A percentile compares a stretch with the other conserved stretches of the same genome.
Evolutionary conservation across 2,113 vertebrate species (phyloP).

Genomic region (Otolemur garnettii): DNA sequence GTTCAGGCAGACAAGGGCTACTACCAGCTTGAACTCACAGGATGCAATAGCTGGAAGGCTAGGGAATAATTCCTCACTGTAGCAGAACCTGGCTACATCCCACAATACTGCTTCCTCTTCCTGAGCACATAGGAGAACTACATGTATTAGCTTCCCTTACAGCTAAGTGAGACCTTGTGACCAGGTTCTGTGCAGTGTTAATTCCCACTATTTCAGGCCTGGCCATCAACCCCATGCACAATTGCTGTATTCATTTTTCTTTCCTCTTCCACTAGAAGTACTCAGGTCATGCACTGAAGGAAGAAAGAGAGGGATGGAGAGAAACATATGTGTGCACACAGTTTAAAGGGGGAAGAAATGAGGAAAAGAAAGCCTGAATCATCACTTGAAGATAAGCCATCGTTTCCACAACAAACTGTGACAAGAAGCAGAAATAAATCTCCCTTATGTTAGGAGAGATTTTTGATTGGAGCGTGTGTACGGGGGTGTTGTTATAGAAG

Average conservation of each 20-base stretch:
- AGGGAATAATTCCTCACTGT: not conserved
- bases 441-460: not conserved
- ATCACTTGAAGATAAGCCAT: not conserved
- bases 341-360: not conserved
- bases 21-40: too few relatives aligned
- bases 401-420: not conserved
- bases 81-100: not conserved
- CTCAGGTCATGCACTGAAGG: not conserved
- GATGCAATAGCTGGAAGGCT: too few relatives aligned
- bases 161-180: not conserved
- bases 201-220: not conserved
- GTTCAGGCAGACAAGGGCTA: not conserved
- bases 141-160: not conserved
- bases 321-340: fast-evolving
- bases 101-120: not conserved
- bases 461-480: too few relatives aligned
- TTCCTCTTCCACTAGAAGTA: not conserved
- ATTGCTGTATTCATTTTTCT: not conserved
- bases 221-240: not conserved
- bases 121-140: not conserved
- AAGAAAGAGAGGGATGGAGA: not conserved
- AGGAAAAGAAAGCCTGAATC: not conserved
- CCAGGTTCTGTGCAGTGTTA: not conserved
- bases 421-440: not conserved
- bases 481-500: not conserved